A percentile compares a stretch with the other conserved stretches of the same genome.
Conservation (phyloP, 2,888 invertebrate species). For the Meandrusa payeni region DNA sequence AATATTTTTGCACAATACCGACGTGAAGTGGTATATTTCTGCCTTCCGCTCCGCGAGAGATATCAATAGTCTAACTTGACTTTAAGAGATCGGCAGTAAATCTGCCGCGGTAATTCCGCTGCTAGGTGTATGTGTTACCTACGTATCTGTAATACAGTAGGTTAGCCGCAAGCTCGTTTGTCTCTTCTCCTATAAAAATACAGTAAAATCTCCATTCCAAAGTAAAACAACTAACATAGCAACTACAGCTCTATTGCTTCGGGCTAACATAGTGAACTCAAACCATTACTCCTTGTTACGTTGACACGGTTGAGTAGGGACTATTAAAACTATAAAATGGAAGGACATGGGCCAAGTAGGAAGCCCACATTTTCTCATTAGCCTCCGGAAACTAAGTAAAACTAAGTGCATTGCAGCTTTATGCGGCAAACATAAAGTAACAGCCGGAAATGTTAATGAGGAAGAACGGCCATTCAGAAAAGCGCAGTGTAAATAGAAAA, state of each 20-base stretch:
- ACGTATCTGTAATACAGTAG: too few species aligned
- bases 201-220: too few species aligned
- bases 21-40: too few species aligned
- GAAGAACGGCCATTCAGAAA: slow-evolving; percentile 12
- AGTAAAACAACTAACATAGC: too few species aligned
- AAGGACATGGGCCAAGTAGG: slow-evolving; percentile 42
- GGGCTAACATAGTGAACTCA: not conserved
- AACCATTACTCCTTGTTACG: slow-evolving; percentile 15
- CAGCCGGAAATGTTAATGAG: slow-evolving; percentile 23
- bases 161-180: too few species aligned
- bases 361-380: slow-evolving; percentile 69
- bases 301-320: slow-evolving; percentile 23
- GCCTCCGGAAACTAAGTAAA: slow-evolving; percentile 44
- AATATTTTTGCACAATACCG: too few species aligned
- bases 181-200: too few species aligned
- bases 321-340: slow-evolving; percentile 57
- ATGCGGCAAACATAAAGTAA: slow-evolving; percentile 22
- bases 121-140: too few species aligned
- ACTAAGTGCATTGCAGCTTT: slow-evolving; percentile 35
- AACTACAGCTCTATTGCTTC: not conserved
- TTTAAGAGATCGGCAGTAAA: too few species aligned
- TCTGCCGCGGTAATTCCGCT: too few species aligned
- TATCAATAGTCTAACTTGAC: too few species aligned
- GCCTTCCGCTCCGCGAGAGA: too few species aligned
- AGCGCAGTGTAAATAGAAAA: slow-evolving; percentile 7